Conservation (phyloP, 2,888 invertebrate species). For the Drosophila nigricruria region DNA sequence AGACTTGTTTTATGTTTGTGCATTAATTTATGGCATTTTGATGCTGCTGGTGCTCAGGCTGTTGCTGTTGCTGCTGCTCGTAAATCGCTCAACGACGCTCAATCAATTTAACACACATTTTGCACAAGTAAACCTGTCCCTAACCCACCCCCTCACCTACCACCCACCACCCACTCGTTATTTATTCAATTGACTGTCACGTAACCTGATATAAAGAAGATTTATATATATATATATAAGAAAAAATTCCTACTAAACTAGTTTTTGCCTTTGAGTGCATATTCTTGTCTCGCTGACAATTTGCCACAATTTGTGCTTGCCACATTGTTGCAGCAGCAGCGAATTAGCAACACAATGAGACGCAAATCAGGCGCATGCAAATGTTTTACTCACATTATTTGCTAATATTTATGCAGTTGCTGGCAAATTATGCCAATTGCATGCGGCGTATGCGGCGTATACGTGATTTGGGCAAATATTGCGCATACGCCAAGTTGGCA, state of each 20-base stretch:
- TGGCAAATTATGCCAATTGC: constrained; percentile 10
- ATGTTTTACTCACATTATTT: constrained; percentile 37
- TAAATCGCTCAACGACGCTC: constrained; percentile 48
- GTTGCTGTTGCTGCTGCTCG: constrained; percentile 15
- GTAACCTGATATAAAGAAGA: constrained; percentile 46
- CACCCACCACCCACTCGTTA: constrained; percentile 18
- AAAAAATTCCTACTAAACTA: constrained; percentile 74
- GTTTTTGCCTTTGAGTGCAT: constrained; percentile 51
- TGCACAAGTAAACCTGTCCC: background rate
- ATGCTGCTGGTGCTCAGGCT: constrained; percentile 10
- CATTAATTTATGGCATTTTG: constrained; percentile 56
- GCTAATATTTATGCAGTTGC: constrained; percentile 18
- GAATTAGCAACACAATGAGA: constrained; percentile 50
- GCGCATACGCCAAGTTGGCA: constrained; percentile 48
- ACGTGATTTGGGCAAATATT: constrained; percentile 46
- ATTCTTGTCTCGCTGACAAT: constrained; percentile 38
- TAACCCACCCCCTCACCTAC: background rate
- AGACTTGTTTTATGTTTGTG: constrained; percentile 50
- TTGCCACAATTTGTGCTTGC: constrained; percentile 37
- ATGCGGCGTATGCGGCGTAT: constrained; percentile 31
- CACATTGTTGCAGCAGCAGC: constrained; percentile 55
- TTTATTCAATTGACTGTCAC: constrained; percentile 73
- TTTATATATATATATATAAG: background rate
- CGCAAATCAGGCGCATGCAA: constrained; percentile 53
- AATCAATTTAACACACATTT: constrained; percentile 76